Evolutionary conservation across 2,888 invertebrate species (phyloP).

Genomic region (Drosophila barbarae): DNA sequence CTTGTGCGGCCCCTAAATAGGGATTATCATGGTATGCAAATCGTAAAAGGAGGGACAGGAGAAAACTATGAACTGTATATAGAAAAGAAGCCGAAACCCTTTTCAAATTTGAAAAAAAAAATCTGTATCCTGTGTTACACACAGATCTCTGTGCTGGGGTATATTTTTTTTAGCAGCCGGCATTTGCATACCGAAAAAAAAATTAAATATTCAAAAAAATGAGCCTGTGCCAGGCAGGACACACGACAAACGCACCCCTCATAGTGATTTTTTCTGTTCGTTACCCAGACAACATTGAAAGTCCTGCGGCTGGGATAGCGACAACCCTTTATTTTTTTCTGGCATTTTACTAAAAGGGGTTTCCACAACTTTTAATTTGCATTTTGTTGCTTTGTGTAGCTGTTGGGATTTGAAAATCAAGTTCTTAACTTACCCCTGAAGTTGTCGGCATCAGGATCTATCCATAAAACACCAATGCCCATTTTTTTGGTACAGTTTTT

Average conservation of each 20-base stretch:
- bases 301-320: constrained; percentile 62
- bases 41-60: constrained; percentile 26
- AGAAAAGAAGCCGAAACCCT: constrained; percentile 51
- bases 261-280: constrained; percentile 52
- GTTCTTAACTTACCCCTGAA: constrained; percentile 68
- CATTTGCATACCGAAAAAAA: constrained; percentile 69
- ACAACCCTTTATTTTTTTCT: constrained; percentile 73
- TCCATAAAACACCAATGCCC: constrained; percentile 57
- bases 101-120: constrained; percentile 33
- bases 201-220: constrained; percentile 64
- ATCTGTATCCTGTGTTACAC: constrained; percentile 30
- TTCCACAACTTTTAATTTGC: constrained; percentile 78
- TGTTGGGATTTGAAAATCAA: constrained; percentile 70
- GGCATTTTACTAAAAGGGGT: constrained; percentile 61
- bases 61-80: constrained; percentile 45
- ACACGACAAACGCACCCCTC: constrained; percentile 67
- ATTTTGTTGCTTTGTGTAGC: constrained; percentile 63
- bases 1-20: constrained; percentile 62
- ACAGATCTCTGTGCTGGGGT: constrained; percentile 45
- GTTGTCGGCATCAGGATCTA: constrained; percentile 29
- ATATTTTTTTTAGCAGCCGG: constrained; percentile 57
- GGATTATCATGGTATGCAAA: constrained; percentile 64
- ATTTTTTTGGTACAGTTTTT: constrained; percentile 55
- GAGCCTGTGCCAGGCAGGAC: constrained; percentile 72
- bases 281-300: constrained; percentile 63